A percentile compares a stretch with the other conserved stretches of the same genome.
phyloP scores from a whole-genome alignment of 2,888 invertebrate genomes.

The Apocheima hispidaria region DNA sequence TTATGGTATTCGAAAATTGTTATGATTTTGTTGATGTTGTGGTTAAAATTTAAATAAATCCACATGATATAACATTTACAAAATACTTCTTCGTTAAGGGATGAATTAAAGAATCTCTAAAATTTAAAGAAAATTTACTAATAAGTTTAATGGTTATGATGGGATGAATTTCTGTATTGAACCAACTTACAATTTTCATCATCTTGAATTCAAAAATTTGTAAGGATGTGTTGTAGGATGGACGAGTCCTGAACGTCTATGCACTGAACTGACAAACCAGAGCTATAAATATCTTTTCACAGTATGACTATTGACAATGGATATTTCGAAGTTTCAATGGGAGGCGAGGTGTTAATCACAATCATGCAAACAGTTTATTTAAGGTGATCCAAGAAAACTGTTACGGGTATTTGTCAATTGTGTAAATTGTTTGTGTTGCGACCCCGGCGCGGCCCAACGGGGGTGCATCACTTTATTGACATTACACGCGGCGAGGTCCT shows the following conservation, averaged over 20 bases:
- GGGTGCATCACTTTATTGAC: constrained; percentile 65
- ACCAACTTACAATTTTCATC: constrained; percentile 78
- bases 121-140: too few species aligned
- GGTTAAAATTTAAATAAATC: too few species aligned
- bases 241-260: constrained; percentile 75
- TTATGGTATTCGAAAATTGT: neutral
- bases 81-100: neutral
- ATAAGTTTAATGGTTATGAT: neutral
- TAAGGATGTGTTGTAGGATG: constrained; percentile 61
- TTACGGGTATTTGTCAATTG: constrained; percentile 80
- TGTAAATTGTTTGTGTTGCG: constrained; percentile 73
- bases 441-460: constrained; percentile 33
- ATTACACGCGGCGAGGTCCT: constrained; percentile 25
- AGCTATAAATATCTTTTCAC: constrained; percentile 78
- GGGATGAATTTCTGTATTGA: neutral
- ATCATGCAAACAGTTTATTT: constrained; percentile 82
- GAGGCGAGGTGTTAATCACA: constrained; percentile 81
- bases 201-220: constrained; percentile 55
- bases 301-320: constrained; percentile 70
- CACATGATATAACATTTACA: too few species aligned
- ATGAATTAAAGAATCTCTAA: too few species aligned
- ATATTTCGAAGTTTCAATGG: constrained; percentile 78
- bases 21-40: neutral
- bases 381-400: constrained; percentile 77
- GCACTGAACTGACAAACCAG: constrained; percentile 58